A percentile compares a stretch with the other conserved stretches of the same genome.
These are phyloP conservation scores for Avahi laniger DNA, from an alignment of 2,797 vertebrate genomes.

Conservation along the genomic window DNA sequence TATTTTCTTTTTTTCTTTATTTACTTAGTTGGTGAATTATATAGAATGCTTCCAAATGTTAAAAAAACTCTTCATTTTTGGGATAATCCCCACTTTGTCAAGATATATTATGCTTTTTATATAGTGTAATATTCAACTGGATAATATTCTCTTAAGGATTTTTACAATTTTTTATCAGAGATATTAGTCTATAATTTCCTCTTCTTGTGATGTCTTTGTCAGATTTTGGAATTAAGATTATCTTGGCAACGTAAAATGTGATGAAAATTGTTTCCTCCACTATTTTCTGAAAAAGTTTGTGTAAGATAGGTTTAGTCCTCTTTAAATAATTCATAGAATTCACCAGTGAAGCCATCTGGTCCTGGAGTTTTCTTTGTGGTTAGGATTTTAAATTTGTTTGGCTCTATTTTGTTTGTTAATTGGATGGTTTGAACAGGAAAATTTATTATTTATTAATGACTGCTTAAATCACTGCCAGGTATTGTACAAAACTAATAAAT, in stretches of 20 bases:
- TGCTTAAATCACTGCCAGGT: neutral
- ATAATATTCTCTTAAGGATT: neutral
- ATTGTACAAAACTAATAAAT: neutral
- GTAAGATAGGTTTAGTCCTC: neutral
- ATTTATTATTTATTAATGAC: neutral
- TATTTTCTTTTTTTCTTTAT: neutral
- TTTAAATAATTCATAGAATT: neutral
- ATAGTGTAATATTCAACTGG: neutral
- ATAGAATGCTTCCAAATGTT: neutral
- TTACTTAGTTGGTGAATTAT: neutral
- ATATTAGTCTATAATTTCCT: neutral
- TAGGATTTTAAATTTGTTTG: neutral
- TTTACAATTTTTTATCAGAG: neutral
- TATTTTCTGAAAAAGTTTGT: neutral
- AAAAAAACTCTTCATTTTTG: neutral
- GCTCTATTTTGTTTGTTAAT: neutral
- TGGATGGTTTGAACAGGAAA: neutral
- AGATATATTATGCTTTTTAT: neutral
- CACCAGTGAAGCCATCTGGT: neutral
- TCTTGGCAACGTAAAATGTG: neutral
- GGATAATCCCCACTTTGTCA: neutral
- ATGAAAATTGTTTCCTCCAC: neutral
- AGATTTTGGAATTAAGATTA: neutral
- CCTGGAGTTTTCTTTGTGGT: neutral
- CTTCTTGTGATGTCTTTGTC: neutral